Conservation (phyloP, 2,797 vertebrate genomes). For the Amblyraja radiata region DNA sequence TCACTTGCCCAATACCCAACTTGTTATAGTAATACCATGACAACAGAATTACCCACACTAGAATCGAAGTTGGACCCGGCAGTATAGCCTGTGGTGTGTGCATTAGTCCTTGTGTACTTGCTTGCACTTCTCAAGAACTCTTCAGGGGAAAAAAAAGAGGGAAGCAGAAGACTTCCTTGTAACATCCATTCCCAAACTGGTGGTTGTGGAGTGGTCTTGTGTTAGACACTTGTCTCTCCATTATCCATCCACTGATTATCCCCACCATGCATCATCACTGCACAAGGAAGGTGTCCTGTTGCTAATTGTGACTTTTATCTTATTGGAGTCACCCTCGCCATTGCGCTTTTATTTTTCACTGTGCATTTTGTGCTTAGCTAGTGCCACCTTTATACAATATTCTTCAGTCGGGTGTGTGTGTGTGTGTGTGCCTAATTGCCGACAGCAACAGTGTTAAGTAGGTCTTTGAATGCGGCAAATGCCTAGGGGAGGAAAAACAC, state of each 20-base stretch:
- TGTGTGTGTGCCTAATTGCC: neutral
- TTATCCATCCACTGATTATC: neutral
- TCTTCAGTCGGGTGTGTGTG: neutral
- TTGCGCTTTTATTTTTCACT: neutral
- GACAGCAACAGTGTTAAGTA: neutral
- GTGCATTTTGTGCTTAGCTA: neutral
- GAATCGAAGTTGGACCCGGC: too few species aligned
- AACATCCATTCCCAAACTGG: neutral
- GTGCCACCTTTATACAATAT: neutral
- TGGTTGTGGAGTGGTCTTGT: slow-evolving; percentile 26
- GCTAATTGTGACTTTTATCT: neutral
- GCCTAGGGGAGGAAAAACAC: neutral
- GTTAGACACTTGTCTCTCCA: slow-evolving; percentile 6
- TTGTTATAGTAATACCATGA: too few species aligned
- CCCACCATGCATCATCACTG: neutral
- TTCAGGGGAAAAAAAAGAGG: neutral
- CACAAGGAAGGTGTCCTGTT: neutral
- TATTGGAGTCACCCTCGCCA: neutral
- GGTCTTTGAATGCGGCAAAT: neutral
- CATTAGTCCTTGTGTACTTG: too few species aligned
- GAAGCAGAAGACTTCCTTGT: neutral
- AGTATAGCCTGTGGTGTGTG: neutral
- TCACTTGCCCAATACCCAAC: too few species aligned
- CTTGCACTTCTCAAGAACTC: neutral
- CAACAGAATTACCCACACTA: too few species aligned